Evolutionary conservation across 2,113 vertebrate genomes (phyloP).

Genomic region (Ibidorhyncha struthersii): DNA sequence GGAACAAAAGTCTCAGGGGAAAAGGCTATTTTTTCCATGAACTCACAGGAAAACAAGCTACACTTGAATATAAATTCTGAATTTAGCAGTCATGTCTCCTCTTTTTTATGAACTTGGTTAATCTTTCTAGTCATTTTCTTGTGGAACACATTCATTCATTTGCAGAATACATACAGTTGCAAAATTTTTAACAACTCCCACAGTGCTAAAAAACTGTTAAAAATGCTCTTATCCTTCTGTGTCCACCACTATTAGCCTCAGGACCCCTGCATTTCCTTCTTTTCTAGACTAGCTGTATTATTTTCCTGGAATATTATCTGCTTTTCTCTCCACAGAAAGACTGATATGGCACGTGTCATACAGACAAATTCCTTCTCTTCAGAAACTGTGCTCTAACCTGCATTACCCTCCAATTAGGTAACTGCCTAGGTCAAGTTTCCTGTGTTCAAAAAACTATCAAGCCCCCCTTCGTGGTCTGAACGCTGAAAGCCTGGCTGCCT

Average conservation of each 20-base stretch:
- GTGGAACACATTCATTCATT: not conserved
- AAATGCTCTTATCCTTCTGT: not conserved
- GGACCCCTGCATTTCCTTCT: not conserved
- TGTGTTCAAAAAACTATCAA: not conserved
- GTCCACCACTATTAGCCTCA: not conserved
- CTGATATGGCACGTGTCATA: not conserved
- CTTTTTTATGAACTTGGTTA: not conserved
- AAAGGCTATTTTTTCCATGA: not conserved
- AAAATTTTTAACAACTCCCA: not conserved
- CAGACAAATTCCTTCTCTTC: not conserved
- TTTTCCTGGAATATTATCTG: not conserved
- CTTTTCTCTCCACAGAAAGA: not conserved
- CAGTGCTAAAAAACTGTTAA: not conserved
- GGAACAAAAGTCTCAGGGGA: not conserved
- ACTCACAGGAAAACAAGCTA: not conserved
- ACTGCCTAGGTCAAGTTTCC: not conserved
- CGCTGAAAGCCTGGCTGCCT: not conserved
- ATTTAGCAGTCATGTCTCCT: not conserved
- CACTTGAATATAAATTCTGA: not conserved
- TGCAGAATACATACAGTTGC: not conserved
- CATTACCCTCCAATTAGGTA: not conserved
- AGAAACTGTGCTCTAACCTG: not conserved
- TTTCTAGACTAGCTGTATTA: not conserved
- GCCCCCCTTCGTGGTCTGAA: not conserved
- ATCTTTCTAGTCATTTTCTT: not conserved